These are phyloP conservation scores for Lepus oiostolus DNA, from an alignment of 2,797 vertebrate species.

Conservation along the genomic window DNA sequence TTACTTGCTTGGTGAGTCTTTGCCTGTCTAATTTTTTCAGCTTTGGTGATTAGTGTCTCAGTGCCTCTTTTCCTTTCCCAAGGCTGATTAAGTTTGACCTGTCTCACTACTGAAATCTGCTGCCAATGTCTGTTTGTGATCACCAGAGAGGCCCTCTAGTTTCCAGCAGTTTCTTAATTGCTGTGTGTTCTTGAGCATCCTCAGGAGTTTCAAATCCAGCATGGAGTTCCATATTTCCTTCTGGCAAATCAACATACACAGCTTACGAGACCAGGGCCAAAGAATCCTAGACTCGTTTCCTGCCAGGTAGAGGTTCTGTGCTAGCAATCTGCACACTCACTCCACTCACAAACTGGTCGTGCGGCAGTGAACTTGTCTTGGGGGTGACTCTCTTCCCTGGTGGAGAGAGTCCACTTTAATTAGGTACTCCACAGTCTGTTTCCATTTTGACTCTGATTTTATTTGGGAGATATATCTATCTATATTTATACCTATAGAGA, in stretches of 20 bases:
- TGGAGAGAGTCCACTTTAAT: background rate
- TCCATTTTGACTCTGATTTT: too few species aligned
- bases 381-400: constrained; percentile 71
- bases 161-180: constrained; percentile 94
- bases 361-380: constrained; percentile 87
- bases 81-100: constrained; percentile 95
- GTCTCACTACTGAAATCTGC: constrained; percentile 97
- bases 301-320: constrained; percentile 92
- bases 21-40: constrained; percentile 94
- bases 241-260: constrained; percentile 93
- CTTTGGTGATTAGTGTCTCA: constrained; percentile 92
- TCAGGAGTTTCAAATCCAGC: constrained; percentile 92
- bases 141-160: constrained; percentile 93
- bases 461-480: too few species aligned
- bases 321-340: constrained; percentile 96
- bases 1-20: constrained; percentile 93
- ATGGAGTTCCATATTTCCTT: constrained; percentile 94
- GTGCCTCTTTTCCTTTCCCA: constrained; percentile 96
- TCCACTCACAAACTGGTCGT: constrained; percentile 94
- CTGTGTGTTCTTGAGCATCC: constrained; percentile 88
- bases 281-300: constrained; percentile 91
- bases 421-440: too few species aligned
- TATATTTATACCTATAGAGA: too few species aligned
- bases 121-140: constrained; percentile 97
- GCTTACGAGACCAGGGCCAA: constrained; percentile 91